Evolutionary conservation across 1,140 invertebrate species (phyloP), one percentile per base, ranked within the genome.

Genomic region (Drosophila nasuta): DNA sequence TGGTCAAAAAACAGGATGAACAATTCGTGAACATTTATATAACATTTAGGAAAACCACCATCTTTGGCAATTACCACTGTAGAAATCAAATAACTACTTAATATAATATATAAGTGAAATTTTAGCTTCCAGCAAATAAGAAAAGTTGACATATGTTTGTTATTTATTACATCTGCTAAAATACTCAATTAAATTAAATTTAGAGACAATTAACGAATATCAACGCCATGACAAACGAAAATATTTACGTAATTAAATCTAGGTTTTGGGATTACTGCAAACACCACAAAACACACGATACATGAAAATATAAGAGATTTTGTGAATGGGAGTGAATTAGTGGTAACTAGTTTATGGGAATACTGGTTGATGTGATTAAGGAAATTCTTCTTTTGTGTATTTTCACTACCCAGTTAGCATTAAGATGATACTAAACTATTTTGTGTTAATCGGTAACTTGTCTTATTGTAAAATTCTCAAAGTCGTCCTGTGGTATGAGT

Each of bases 391-490:
- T 48, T 33, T 33, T 33, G 7, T 8, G 3, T 45, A 10, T 33
- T 10, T 33, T 6, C 46, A 54, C 28, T 62, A 43, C 30, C 11
- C 48, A 46, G 28, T 48, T 8, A 3, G 28, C 28, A 49, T 15
- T n/a, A 41, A 13, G 10, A 0, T 43, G 35, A 35, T 1, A 3
- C 17, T 35, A 52, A 28, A 17, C 13, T 52, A 57, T 20, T 5
- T 5, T 52, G 59, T 35, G 28, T 33, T 45, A 56, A 33, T 91
- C 81, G 15, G 65, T 17, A n/a, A 92, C 72, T 83, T 92, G 88
- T 38, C 91, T 77, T 51, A 92, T 92, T 75, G 81, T 49, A 60
- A 92, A 91, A 59, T 92, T 80, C 13, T 91, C 73, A 10, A 88
- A 68, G 69, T 92, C 68, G 11, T 80, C 51, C 33, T 92, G 80